Evolutionary conservation across 2,113 vertebrate species (phyloP).

Genomic region (Raphicerus campestris): DNA sequence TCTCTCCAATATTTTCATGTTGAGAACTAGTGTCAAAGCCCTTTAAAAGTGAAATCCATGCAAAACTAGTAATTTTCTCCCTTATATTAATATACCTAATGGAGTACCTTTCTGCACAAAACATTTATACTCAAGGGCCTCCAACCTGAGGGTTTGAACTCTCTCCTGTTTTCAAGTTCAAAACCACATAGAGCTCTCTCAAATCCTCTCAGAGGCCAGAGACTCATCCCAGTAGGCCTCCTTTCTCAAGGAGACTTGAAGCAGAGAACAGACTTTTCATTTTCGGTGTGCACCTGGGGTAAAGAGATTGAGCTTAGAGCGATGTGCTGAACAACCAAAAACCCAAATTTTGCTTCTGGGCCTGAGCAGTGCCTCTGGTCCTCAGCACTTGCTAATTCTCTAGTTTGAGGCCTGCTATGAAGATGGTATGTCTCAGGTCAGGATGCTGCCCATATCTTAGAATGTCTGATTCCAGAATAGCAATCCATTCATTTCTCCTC

Average conservation of each 20-base stretch:
- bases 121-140: slow-evolving; percentile 18
- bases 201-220: slow-evolving; percentile 12
- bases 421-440: background rate
- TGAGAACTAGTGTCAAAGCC: background rate
- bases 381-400: background rate
- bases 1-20: background rate
- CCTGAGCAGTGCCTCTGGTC: background rate
- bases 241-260: slow-evolving; percentile 7
- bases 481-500: slow-evolving; percentile 31
- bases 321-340: background rate
- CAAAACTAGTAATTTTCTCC: slow-evolving; percentile 8
- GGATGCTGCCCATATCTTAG: background rate
- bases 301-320: slow-evolving; percentile 20
- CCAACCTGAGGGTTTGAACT: background rate
- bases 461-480: slow-evolving; percentile 32
- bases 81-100: background rate
- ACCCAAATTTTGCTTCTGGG: background rate
- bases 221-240: background rate
- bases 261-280: slow-evolving; percentile 3
- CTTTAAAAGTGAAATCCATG: slow-evolving; percentile 31
- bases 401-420: background rate
- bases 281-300: background rate
- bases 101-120: background rate
- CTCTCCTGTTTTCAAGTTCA: slow-evolving; percentile 32
- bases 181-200: slow-evolving; percentile 16